These are phyloP conservation scores for Nettapus auritus DNA, from an alignment of 2,113 vertebrate species.

Conservation along the genomic window DNA sequence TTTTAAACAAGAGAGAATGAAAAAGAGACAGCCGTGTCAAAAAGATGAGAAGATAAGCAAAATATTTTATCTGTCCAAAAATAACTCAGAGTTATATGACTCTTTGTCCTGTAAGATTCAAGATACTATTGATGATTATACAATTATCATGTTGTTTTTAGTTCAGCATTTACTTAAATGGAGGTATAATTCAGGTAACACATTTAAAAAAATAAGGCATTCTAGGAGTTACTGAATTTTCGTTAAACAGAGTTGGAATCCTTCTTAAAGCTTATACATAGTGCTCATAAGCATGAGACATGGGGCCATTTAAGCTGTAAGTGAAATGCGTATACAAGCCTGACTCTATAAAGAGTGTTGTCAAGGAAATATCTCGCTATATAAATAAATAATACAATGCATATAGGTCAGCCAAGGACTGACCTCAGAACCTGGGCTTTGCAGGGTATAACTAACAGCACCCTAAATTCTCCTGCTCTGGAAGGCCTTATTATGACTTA, in stretches of 20 bases:
- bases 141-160: not conserved
- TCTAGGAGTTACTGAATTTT: not conserved
- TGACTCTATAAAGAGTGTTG: not conserved
- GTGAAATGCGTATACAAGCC: not conserved
- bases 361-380: not conserved
- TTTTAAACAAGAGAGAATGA: not conserved
- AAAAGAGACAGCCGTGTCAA: not conserved
- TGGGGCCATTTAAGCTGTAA: not conserved
- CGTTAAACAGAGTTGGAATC: not conserved
- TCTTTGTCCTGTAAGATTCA: not conserved
- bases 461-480: not conserved
- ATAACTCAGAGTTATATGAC: not conserved
- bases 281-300: not conserved
- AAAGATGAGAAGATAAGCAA: constrained; percentile 12
- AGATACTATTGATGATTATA: not conserved
- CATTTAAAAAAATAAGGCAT: not conserved
- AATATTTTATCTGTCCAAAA: not conserved
- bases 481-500: not conserved
- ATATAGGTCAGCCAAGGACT: not conserved
- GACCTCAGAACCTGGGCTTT: not conserved
- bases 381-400: not conserved
- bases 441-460: not conserved
- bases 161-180: not conserved
- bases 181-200: not conserved
- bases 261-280: not conserved